These are phyloP conservation scores for Ceratina australensis DNA, from an alignment of 1,140 invertebrate species.

Conservation along the genomic window DNA sequence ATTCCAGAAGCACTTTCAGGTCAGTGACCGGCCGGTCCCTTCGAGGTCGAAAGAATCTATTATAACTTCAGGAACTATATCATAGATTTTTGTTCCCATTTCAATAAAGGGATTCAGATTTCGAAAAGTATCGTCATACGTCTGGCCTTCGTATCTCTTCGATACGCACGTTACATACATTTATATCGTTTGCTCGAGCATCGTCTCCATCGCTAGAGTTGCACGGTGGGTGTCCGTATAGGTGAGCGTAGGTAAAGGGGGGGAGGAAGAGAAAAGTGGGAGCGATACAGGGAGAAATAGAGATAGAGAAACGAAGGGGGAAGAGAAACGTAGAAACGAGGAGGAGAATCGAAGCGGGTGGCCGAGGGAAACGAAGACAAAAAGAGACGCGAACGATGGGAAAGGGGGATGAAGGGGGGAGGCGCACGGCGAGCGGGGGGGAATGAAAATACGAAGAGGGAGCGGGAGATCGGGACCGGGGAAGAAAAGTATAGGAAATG, in stretches of 20 bases:
- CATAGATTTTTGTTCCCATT: too few species aligned
- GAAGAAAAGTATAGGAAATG: constrained; percentile 41
- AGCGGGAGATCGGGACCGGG: constrained; percentile 28
- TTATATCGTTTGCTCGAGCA: constrained; percentile 12
- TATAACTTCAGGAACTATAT: too few species aligned
- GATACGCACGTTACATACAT: too few species aligned
- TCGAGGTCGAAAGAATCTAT: too few species aligned
- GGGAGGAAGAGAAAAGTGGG: background rate
- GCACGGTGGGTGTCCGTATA: constrained; percentile 25
- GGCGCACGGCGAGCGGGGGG: background rate
- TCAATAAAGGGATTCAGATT: too few species aligned
- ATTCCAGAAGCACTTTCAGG: too few species aligned
- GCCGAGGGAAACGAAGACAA: constrained; percentile 11
- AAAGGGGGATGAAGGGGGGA: background rate
- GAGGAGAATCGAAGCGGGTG: constrained; percentile 13
- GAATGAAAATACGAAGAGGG: constrained; percentile 12
- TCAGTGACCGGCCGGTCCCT: too few species aligned
- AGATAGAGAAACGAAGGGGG: background rate
- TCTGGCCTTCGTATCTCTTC: too few species aligned
- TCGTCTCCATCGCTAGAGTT: constrained; percentile 27
- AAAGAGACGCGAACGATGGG: constrained; percentile 26
- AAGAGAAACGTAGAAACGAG: constrained; percentile 25
- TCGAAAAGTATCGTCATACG: too few species aligned
- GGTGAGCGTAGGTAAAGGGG: background rate
- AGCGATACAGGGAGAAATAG: background rate